Percentiles rank a stretch among this genome's conserved stretches.
phyloP scores from a whole-genome alignment of 1,140 invertebrate species.

The Trinorchestia longiramus region DNA sequence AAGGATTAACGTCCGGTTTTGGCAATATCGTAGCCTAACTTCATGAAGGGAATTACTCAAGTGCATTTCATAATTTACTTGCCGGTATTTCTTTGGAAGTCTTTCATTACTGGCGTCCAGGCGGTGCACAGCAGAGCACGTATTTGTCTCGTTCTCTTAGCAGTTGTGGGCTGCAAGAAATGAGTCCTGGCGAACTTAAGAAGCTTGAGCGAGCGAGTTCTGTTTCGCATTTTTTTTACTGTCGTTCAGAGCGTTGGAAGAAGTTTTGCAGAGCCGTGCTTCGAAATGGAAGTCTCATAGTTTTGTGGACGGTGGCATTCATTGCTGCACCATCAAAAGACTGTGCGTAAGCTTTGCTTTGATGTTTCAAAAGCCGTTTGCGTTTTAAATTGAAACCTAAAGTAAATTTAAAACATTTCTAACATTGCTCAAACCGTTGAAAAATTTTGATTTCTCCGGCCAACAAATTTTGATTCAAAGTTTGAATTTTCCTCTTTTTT shows the following conservation, averaged over 20 bases:
- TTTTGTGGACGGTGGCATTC: neutral
- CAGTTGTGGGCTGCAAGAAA: neutral
- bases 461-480: neutral
- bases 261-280: neutral
- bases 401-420: neutral
- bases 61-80: too few relatives aligned
- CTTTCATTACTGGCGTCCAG: too few relatives aligned
- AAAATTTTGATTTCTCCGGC: neutral
- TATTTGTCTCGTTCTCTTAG: neutral
- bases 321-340: neutral
- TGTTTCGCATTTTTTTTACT: neutral
- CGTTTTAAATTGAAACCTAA: neutral
- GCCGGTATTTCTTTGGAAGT: too few relatives aligned
- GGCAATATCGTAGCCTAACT: too few relatives aligned
- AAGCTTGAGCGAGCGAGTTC: neutral
- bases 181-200: neutral
- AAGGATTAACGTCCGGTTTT: too few relatives aligned
- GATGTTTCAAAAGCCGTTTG: neutral
- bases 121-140: too few relatives aligned
- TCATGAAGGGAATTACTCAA: too few relatives aligned
- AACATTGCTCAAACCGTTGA: neutral
- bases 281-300: neutral
- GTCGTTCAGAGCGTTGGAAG: neutral
- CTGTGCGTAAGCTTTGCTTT: neutral
- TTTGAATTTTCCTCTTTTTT: neutral